These are phyloP conservation scores for Gila robusta DNA, from an alignment of 2,797 vertebrate species.

Conservation along the genomic window DNA sequence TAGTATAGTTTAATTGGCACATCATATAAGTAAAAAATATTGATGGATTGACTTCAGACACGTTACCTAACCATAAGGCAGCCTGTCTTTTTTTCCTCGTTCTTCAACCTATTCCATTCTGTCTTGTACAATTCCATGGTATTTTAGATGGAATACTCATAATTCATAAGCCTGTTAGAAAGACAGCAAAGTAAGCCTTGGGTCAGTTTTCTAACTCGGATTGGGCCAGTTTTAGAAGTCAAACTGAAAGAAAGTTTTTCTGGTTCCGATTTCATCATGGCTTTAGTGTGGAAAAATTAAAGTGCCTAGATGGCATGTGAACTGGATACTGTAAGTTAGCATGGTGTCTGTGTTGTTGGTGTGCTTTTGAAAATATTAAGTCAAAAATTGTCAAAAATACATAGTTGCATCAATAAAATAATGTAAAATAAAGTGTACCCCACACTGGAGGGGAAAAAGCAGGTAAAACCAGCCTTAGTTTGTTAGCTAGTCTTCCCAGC, in stretches of 20 bases:
- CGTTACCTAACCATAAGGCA: conserved; percentile 19
- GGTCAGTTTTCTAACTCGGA: conserved; percentile 75
- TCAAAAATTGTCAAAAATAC: not conserved
- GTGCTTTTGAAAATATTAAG: not conserved
- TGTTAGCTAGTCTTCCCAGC: not conserved
- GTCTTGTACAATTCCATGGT: conserved; percentile 71
- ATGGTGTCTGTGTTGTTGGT: not conserved
- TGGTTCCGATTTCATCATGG: not conserved
- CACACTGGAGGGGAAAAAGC: too few relatives aligned
- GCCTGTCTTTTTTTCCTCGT: conserved; percentile 55
- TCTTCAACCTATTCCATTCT: conserved; percentile 56
- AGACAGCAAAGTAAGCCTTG: conserved; percentile 65
- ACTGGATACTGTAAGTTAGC: not conserved
- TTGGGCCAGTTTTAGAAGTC: conserved; percentile 71
- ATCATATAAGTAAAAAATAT: not conserved
- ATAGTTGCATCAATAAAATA: not conserved
- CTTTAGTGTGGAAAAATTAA: conserved; percentile 20
- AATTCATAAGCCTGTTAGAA: conserved; percentile 80
- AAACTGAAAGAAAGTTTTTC: conserved; percentile 58
- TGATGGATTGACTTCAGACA: conserved; percentile 30
- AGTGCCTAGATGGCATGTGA: not conserved
- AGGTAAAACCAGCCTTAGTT: not conserved
- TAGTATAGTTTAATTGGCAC: not conserved
- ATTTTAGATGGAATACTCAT: conserved; percentile 76
- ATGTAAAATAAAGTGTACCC: not conserved